phyloP scores from a whole-genome alignment of 2,797 vertebrate genomes.

The Lycodopsis pacificus region DNA sequence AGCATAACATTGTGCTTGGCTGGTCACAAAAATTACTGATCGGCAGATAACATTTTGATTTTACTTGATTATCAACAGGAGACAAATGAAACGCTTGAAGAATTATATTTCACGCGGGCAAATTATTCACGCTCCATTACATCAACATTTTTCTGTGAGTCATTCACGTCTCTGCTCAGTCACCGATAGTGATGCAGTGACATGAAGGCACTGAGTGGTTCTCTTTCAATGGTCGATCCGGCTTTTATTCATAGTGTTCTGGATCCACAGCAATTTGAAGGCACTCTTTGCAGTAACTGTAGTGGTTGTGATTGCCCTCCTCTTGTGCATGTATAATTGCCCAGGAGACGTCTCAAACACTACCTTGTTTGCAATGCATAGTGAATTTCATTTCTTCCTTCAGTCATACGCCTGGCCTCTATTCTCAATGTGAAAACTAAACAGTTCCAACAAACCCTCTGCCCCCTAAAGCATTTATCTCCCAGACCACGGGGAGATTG shows the following conservation, averaged over 20 bases:
- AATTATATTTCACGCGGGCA: conserved; percentile 10
- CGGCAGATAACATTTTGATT: conserved; percentile 6
- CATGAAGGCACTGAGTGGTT: background rate
- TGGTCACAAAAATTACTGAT: conserved; percentile 31
- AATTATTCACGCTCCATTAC: conserved; percentile 14
- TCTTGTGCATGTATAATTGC: conserved; percentile 22
- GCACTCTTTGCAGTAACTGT: conserved; percentile 5
- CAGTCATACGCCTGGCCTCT: background rate
- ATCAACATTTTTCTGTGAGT: background rate
- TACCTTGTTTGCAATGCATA: conserved; percentile 4
- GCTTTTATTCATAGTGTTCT: conserved; percentile 22
- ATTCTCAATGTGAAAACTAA: background rate
- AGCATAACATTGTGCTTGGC: conserved; percentile 18
- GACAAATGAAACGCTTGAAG: conserved; percentile 10
- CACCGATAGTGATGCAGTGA: conserved; percentile 10
- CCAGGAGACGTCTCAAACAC: conserved; percentile 11
- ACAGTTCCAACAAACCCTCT: background rate
- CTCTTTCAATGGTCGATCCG: conserved; percentile 11
- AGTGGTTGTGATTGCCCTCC: conserved; percentile 17
- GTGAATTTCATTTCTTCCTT: conserved; percentile 4
- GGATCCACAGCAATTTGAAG: conserved; percentile 14
- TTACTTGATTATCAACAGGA: conserved; percentile 27
- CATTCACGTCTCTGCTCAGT: background rate
- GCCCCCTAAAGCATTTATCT: background rate
- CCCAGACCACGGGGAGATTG: background rate